Base-by-base conservation (phyloP, 2,113 vertebrate species). In the Zootoca vivipara region DNA sequence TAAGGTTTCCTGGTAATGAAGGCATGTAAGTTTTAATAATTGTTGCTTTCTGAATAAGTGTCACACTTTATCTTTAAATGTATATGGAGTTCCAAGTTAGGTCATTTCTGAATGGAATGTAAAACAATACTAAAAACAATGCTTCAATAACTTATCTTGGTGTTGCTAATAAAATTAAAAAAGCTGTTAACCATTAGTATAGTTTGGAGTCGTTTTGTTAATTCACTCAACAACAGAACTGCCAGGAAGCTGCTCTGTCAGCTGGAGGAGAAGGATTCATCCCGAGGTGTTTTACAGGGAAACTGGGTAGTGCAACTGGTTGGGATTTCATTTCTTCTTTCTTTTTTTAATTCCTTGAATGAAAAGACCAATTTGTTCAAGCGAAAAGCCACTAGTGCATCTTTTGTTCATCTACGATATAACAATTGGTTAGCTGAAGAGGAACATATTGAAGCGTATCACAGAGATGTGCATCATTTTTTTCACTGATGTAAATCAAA, bases 101-200 rank as follows among this genome's bases (percentile, higher is more conserved):
- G 96, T 96, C 97, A 96, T 95, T 96, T 97, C 95, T 96, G 95
- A 97, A 96, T 96, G 97, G 96, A 97, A 97, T 97, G 97, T 97
- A 96, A 96, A 96, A 97, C 96, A 96, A 96, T 96, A 96, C 96
- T 96, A 97, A 96, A 87, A 95, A 88, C 81, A 97, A 95, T 96
- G 97, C 96, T 97, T 97, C 97, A 95, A 94, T 96, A 96, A 97
- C 95, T 96, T 97, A 97, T 96, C 96, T 97, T 96, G 96, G 95
- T 97, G 96, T 97, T 96, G 96, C 96, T 96, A 97, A 97, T 97
- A 97, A 97, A 97, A 96, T 87, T 88, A 90, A 95, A 97, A 97
- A 96, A 97, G 96, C 96, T 97, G 96, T 97, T 96, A 96, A 96
- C 96, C 96, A 96, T 96, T 96, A 97, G 97, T 92, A 94, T 95